Evolutionary conservation across 37 sponge, comb jelly and placozoan species (phyloP).

Genomic region (Spongilla lacustris): DNA sequence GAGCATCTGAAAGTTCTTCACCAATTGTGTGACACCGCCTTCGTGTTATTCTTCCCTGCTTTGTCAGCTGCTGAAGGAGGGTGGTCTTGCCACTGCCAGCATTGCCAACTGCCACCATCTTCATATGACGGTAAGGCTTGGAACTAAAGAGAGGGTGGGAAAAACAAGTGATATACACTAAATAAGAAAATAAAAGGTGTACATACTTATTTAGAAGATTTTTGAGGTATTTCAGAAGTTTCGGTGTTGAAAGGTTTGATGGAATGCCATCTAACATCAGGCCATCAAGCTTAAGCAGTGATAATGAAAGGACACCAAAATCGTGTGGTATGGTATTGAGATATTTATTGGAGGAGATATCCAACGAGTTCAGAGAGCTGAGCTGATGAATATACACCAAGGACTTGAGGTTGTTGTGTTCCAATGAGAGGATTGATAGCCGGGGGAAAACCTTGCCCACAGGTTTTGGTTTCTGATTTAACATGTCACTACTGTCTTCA

Average conservation of each 20-base stretch:
- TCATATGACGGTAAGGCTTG: slow-evolving; percentile 72
- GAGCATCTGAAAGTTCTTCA: slow-evolving; percentile 54
- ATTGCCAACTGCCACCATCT: slow-evolving; percentile 82
- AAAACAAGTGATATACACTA: not conserved
- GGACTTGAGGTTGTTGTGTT: slow-evolving; percentile 23
- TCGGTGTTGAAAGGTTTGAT: slow-evolving; percentile 14
- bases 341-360: slow-evolving; percentile 36
- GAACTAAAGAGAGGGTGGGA: slow-evolving; percentile 37
- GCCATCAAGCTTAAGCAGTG: slow-evolving; percentile 52
- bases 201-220: slow-evolving; percentile 66
- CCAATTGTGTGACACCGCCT: slow-evolving; percentile 52
- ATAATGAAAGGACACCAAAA: slow-evolving; percentile 63
- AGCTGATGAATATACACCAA: slow-evolving; percentile 44
- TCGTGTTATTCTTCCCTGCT: slow-evolving; percentile 44
- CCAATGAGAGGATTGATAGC: slow-evolving; percentile 58
- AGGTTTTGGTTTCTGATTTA: not conserved
- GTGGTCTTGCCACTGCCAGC: slow-evolving; percentile 84
- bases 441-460: slow-evolving; percentile 36
- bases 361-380: slow-evolving; percentile 48
- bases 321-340: slow-evolving; percentile 56
- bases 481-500: not conserved
- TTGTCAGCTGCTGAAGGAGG: slow-evolving; percentile 67
- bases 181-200: not conserved
- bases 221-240: slow-evolving; percentile 60
- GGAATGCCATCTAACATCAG: slow-evolving; percentile 42